Conservation (phyloP, 1,140 invertebrate genomes). For the Copidosoma floridanum region DNA sequence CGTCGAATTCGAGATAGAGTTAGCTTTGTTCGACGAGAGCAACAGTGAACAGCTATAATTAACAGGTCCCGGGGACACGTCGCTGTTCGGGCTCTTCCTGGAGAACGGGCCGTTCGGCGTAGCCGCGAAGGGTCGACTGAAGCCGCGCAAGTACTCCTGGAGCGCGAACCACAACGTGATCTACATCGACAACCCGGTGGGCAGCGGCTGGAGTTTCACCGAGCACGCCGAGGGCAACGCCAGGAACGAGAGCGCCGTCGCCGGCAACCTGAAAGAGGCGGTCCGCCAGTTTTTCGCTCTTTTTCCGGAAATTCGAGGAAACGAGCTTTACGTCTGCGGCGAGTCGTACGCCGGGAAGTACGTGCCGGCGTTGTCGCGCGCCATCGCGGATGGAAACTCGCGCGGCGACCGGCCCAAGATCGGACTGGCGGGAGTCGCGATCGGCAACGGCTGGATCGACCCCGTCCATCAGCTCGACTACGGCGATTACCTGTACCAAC, state of each 20-base stretch:
- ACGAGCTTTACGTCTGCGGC: conserved; percentile 76
- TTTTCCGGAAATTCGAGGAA: conserved; percentile 65
- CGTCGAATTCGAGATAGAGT: too few species aligned
- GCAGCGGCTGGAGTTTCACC: conserved; percentile 77
- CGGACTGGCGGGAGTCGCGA: conserved; percentile 72
- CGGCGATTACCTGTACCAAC: conserved; percentile 76
- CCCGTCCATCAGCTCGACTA: conserved; percentile 77
- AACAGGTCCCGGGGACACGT: conserved; percentile 78
- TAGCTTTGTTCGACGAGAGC: too few species aligned
- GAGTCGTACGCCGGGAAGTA: conserved; percentile 88
- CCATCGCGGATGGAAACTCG: conserved; percentile 71
- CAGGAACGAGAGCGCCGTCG: conserved; percentile 66
- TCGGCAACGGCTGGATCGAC: conserved; percentile 83
- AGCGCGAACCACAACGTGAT: conserved; percentile 70
- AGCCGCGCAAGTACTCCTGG: conserved; percentile 71
- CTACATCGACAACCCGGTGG: conserved; percentile 86
- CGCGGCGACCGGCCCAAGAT: conserved; percentile 62
- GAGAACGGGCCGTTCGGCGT: conserved; percentile 79
- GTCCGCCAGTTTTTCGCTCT: conserved; percentile 72
- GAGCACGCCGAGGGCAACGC: conserved; percentile 63
- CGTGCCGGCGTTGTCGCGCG: conserved; percentile 72
- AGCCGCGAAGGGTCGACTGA: conserved; percentile 59
- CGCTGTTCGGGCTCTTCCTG: conserved; percentile 76
- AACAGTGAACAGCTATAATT: too few species aligned
- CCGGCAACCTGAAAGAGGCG: conserved; percentile 64